These are phyloP conservation scores for Polietes domitor DNA, from an alignment of 2,888 invertebrate genomes.

Conservation along the genomic window DNA sequence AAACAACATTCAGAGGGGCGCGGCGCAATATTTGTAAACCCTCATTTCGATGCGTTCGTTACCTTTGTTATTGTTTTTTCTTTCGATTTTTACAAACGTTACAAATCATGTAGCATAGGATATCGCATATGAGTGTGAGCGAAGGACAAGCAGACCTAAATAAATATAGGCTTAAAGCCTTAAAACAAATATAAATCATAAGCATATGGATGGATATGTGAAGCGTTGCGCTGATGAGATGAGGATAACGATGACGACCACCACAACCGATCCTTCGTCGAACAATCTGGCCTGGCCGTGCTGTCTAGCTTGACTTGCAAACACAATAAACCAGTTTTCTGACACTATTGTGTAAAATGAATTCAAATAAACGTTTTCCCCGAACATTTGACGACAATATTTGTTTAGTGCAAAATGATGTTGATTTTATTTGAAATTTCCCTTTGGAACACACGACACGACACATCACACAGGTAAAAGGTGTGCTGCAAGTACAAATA, in stretches of 20 bases:
- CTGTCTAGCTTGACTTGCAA: conserved; percentile 13
- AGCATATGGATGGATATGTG: conserved; percentile 24
- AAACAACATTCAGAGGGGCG: background rate
- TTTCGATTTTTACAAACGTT: background rate
- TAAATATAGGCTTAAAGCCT: conserved; percentile 56
- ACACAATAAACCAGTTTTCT: conserved; percentile 55
- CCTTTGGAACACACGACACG: background rate
- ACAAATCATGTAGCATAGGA: conserved; percentile 30
- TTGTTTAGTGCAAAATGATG: conserved; percentile 64
- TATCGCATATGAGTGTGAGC: background rate
- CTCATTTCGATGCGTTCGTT: background rate
- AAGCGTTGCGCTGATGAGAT: background rate
- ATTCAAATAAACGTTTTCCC: conserved; percentile 40
- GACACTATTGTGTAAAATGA: conserved; percentile 55
- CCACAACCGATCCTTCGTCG: conserved; percentile 11
- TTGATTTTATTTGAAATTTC: conserved; percentile 40
- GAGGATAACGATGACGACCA: background rate
- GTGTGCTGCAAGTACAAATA: background rate
- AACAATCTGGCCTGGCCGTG: conserved; percentile 25
- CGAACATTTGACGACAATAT: conserved; percentile 51
- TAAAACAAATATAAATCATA: conserved; percentile 60
- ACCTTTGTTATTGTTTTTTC: background rate
- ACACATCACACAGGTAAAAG: background rate
- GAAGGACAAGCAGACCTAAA: conserved; percentile 52
- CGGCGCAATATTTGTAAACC: background rate